Evolutionary conservation across 2,113 vertebrate genomes (phyloP).

Genomic region (Abramis brama): DNA sequence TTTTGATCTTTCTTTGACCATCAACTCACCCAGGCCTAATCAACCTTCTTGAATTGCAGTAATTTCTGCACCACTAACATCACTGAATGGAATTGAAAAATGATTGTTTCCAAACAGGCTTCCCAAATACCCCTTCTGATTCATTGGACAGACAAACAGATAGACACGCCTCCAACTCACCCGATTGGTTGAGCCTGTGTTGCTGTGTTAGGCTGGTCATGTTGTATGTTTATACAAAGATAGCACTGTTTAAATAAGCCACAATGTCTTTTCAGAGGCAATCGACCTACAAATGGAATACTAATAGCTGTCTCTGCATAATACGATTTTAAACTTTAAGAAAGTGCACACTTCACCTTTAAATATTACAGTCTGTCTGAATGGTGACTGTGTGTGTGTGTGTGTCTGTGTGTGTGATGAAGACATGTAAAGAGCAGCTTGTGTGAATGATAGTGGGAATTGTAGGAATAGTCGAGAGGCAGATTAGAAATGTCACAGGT

Average conservation of each 20-base stretch:
- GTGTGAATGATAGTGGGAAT: slow-evolving; percentile 15
- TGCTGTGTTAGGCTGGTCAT: not conserved
- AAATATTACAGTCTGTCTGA: not conserved
- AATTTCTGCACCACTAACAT: not conserved
- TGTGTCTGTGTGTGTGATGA: not conserved
- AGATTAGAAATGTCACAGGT: slow-evolving; percentile 37
- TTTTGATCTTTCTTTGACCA: no score
- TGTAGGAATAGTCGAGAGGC: not conserved
- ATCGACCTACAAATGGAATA: not conserved
- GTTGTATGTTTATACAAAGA: not conserved
- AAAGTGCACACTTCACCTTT: not conserved
- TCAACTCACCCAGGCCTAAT: not conserved
- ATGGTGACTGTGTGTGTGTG: not conserved
- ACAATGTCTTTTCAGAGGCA: not conserved
- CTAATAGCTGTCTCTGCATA: not conserved
- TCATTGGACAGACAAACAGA: not conserved
- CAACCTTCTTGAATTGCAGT: not conserved
- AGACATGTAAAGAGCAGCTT: slow-evolving; percentile 18
- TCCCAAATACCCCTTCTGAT: not conserved
- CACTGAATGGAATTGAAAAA: not conserved
- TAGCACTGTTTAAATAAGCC: not conserved
- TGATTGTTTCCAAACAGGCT: not conserved
- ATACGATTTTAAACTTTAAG: not conserved
- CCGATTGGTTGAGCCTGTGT: not conserved
- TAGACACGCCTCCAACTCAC: not conserved